A percentile compares a stretch with the other conserved stretches of the same genome.
Evolutionary conservation across 2,888 invertebrate species (phyloP).

Genomic region (Oxytorus armatus): DNA sequence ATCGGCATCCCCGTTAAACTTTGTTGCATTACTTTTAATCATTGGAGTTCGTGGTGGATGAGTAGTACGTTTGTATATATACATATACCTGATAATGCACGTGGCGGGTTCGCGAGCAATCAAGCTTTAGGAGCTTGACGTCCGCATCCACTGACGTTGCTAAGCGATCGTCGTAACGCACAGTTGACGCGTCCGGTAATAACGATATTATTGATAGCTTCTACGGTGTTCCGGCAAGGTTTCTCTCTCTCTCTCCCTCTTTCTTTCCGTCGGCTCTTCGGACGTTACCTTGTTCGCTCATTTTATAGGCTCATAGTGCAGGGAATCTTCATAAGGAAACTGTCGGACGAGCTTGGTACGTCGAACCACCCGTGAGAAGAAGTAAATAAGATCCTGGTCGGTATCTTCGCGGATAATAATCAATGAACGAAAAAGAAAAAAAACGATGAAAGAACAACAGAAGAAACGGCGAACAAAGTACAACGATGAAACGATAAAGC

Average conservation of each 20-base stretch:
- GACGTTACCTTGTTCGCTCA: constrained; percentile 23
- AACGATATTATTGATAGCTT: constrained; percentile 71
- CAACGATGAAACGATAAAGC: neutral
- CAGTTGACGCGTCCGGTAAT: constrained; percentile 70
- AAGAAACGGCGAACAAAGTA: neutral
- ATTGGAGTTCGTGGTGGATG: constrained; percentile 24
- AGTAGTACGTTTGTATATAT: constrained; percentile 1
- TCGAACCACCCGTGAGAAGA: constrained; percentile 56
- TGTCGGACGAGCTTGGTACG: constrained; percentile 56
- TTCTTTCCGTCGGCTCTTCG: constrained; percentile 45
- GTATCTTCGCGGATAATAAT: constrained; percentile 42
- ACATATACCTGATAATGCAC: constrained; percentile 11
- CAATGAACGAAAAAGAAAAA: constrained; percentile 13
- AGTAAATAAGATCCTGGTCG: constrained; percentile 41
- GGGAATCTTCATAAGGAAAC: constrained; percentile 61
- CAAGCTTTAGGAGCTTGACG: constrained; percentile 60
- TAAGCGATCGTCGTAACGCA: constrained; percentile 62
- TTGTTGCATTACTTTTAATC: constrained; percentile 54
- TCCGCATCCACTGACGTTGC: constrained; percentile 48
- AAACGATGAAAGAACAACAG: neutral
- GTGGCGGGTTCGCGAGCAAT: constrained; percentile 52
- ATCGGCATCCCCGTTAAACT: constrained; percentile 30
- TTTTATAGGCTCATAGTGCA: constrained; percentile 61
- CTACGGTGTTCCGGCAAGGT: constrained; percentile 64
- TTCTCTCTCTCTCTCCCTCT: constrained; percentile 6